Conservation (phyloP, 1,140 invertebrate genomes). For the Anagrus nilaparvatae region DNA sequence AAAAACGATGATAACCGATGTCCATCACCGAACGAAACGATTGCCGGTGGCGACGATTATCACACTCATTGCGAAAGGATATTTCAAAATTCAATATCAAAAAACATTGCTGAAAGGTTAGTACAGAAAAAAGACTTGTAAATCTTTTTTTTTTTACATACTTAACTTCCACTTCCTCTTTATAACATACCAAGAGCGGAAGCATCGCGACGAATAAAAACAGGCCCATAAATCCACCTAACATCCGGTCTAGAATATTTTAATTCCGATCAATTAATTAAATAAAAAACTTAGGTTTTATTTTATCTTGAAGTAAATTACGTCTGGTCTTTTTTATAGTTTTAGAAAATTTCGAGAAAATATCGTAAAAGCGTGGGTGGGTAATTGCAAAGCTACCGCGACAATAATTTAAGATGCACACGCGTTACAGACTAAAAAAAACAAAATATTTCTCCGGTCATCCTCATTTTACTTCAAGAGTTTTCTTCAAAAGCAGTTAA, state of each 20-base stretch:
- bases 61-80: conserved; percentile 21
- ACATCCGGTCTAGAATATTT: conserved; percentile 14
- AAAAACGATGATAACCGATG: conserved; percentile 15
- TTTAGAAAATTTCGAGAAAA: too few species aligned
- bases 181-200: conserved; percentile 7
- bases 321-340: too few species aligned
- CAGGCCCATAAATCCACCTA: conserved; percentile 14
- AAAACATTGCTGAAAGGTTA: conserved; percentile 28
- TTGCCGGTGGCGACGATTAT: conserved; percentile 20
- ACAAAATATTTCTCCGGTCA: too few species aligned
- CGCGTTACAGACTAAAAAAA: too few species aligned
- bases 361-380: conserved; percentile 14
- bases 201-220: conserved; percentile 17
- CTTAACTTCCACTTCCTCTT: conserved; percentile 1
- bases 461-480: too few species aligned
- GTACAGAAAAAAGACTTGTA: too few species aligned
- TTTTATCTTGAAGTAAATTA: too few species aligned
- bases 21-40: too few species aligned
- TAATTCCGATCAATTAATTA: too few species aligned
- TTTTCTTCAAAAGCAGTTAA: too few species aligned
- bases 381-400: conserved; percentile 14
- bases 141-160: too few species aligned
- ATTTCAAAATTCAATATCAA: conserved; percentile 22
- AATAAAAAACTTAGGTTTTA: too few species aligned
- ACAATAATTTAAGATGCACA: conserved; percentile 12